Base-by-base conservation (phyloP, 2,797 vertebrate species). In the Tamandua tetradactyla region DNA sequence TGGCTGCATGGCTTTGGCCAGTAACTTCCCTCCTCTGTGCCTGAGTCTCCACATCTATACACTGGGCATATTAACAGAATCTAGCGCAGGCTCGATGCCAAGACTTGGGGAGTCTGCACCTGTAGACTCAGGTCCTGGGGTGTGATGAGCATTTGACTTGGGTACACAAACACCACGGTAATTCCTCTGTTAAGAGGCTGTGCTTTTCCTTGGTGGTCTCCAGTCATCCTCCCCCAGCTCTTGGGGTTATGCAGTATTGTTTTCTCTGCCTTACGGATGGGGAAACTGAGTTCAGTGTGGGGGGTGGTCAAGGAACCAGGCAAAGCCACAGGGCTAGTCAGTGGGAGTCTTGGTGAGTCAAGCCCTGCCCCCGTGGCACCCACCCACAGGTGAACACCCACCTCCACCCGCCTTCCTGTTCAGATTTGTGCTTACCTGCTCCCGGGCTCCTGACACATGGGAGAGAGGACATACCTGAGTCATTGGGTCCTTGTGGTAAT, bases 161-260 rank as follows among this genome's bases (percentile, higher is more conserved):
- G 0, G 11, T 20, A 35, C 15, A 2, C 25, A 15, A 4, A 7
- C 2, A 0, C 27, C 2, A 0, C n/a, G 0, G 32, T 25, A 4
- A 25, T 1, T 2, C 61, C 69, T 27, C 5, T 4, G 1, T 40
- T 17, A 30, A 1, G 35, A 37, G 57, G 2, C 14, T 25, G 37
- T 4, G 3, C 25, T n/a, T 61, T 4, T 0, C 76, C 9, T 10
- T 17, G 37, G 7, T 0, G 0, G 11, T 27, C 55, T 74, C 25
- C 12, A 9, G n/a, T 78, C 74, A 10, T 17, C 47, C 55, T 71
- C 12, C 75, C 74, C 11, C 49, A 7, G 17, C 4, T 4, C 37
- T 27, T 15, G 5, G 42, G 57, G 11, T 8, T 32, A 4, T 10
- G 14, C 8, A 7, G 3, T 37, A 49, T 40, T 17, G 32, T 49